phyloP scores from a whole-genome alignment of 2,888 invertebrate species.

The Caenorhabditis macrosperma region DNA sequence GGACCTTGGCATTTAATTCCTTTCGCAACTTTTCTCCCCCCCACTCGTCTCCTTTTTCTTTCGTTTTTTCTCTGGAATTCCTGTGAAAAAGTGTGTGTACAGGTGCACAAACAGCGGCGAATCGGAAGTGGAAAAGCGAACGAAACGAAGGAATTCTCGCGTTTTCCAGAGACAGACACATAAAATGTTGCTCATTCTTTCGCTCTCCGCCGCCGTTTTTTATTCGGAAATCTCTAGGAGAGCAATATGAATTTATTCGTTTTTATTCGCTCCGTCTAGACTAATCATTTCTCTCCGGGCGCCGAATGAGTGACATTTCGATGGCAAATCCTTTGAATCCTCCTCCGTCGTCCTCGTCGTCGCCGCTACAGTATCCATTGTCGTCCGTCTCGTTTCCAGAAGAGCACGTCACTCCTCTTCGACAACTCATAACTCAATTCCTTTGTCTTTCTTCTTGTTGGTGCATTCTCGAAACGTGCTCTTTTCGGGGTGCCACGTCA shows the following conservation, averaged over 20 bases:
- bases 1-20: neutral
- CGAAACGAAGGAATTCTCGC: neutral
- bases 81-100: neutral
- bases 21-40: conserved; percentile 35
- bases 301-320: no score
- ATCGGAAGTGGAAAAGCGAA: conserved; percentile 2
- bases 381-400: no score
- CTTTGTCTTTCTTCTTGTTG: neutral
- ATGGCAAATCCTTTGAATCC: no score
- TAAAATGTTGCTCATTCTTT: conserved; percentile 7
- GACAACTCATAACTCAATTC: neutral
- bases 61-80: conserved; percentile 1
- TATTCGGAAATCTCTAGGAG: neutral
- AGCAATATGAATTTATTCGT: neutral
- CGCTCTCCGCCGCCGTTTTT: neutral
- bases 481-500: conserved; percentile 1
- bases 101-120: conserved; percentile 31
- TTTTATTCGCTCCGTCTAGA: conserved; percentile 23
- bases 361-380: no score
- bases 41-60: neutral
- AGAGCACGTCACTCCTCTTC: neutral
- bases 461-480: neutral
- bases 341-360: no score
- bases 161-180: neutral
- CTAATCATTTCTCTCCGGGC: conserved; percentile 20